Evolutionary conservation across 2,113 vertebrate species (phyloP), one percentile per base, ranked within the genome.

Genomic region (Phainopepla nitens): DNA sequence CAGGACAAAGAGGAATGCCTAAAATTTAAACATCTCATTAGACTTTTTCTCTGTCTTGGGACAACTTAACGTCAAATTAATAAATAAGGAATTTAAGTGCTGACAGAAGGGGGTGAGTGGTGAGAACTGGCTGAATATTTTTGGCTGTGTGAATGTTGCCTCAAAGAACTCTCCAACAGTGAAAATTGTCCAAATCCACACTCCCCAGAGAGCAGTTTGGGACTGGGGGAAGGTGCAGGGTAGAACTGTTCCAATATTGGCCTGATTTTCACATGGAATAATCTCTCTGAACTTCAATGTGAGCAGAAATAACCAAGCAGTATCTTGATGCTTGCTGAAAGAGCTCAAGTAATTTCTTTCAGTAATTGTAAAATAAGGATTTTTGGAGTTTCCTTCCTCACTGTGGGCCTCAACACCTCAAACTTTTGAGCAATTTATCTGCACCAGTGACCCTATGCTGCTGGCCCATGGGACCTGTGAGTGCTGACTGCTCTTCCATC

Each of bases 111-210:
- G 24, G 7, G 18, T n/a, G 27, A 23, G 28, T 39, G 19, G 25
- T 56, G n/a, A 68, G 72, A 93, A 25, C 11, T 25, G 45, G 42
- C 8, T 39, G 35, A 42, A 21, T 29, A 15, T 18, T 82, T 75
- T 39, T 2, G 2, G 8, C 45, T 49, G 20, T 41, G 36, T 69
- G 27, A 41, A 24, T 0, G 0, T 21, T 13, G 29, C 45, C 45
- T 73, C 56, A 44, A 45, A 70, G 51, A 62, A 75, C 25, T 45
- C 49, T 60, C 17, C 42, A 76, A 2, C 0, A 12, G 22, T 15
- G n/a, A 45, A 66, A 39, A 9, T n/a, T 27, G 17, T 33, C 78
- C 75, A 47, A 17, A 47, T 29, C 58, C 53, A 20, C 2, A 0
- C 2, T 54, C 20, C 18, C 12, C 23, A 61, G 71, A 76, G 66